phyloP scores from a whole-genome alignment of 2,797 vertebrate species.

The Ctenochaetus hawaiiensis region DNA sequence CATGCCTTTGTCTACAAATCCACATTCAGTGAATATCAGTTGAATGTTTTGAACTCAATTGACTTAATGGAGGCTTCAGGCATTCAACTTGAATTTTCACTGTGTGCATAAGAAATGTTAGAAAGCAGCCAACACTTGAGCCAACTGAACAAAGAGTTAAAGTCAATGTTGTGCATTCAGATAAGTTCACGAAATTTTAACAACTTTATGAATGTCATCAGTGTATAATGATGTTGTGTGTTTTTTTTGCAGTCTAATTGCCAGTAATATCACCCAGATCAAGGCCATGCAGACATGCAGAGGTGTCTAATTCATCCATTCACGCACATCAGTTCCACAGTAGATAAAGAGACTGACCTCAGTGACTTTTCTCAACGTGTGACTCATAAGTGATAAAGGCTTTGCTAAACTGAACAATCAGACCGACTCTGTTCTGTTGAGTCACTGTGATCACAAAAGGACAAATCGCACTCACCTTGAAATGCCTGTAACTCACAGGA shows the following conservation, averaged over 20 bases:
- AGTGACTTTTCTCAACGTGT: background rate
- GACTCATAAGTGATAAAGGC: background rate
- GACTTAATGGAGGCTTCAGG: background rate
- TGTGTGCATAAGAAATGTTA: constrained; percentile 5
- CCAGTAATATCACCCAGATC: background rate
- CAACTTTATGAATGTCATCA: background rate
- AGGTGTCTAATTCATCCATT: background rate
- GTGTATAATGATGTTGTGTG: background rate
- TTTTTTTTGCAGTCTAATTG: background rate
- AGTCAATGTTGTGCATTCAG: background rate
- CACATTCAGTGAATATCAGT: constrained; percentile 10
- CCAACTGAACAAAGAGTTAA: background rate
- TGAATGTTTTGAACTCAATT: constrained; percentile 5
- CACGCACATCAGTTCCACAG: background rate
- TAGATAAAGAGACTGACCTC: constrained; percentile 6
- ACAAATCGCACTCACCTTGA: background rate
- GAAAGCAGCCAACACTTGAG: background rate
- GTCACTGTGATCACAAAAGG: background rate
- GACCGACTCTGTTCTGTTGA: background rate
- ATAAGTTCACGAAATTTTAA: background rate
- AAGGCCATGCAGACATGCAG: background rate
- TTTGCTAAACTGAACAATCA: background rate
- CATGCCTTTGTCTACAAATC: constrained; percentile 4
- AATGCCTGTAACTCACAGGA: background rate
- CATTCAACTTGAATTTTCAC: constrained; percentile 6